phyloP scores from a whole-genome alignment of 30 jellyfish, hydroid and myxozoan species.

The Mastigias papua region DNA sequence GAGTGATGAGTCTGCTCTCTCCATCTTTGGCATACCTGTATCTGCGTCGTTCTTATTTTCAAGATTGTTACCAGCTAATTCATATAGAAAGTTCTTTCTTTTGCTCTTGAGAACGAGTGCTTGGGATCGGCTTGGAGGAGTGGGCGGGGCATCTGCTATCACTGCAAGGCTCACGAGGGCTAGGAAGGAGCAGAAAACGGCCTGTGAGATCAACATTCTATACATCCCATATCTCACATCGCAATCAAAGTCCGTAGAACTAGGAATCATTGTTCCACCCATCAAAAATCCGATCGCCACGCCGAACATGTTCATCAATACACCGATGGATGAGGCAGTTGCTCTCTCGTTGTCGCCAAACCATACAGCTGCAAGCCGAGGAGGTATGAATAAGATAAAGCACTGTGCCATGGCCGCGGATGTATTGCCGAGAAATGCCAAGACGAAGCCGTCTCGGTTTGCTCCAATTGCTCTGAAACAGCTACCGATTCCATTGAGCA shows the following conservation, averaged over 20 bases:
- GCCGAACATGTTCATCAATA: slow-evolving; percentile 92
- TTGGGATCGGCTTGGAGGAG: slow-evolving; percentile 95
- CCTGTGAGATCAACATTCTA: slow-evolving; percentile 71
- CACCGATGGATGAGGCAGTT: slow-evolving; percentile 95
- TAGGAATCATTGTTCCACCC: slow-evolving; percentile 96
- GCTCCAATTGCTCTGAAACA: slow-evolving; percentile 89
- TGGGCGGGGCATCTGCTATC: slow-evolving; percentile 76
- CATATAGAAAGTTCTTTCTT: not conserved
- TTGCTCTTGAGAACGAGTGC: slow-evolving; percentile 49
- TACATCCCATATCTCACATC: slow-evolving; percentile 79
- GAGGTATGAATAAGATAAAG: slow-evolving; percentile 87
- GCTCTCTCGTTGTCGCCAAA: slow-evolving; percentile 94
- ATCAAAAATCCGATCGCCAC: slow-evolving; percentile 92
- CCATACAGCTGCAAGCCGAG: slow-evolving; percentile 96
- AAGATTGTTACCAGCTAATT: not conserved
- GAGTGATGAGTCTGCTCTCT: too few species aligned
- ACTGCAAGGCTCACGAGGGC: slow-evolving; percentile 64
- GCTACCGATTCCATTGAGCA: slow-evolving; percentile 90
- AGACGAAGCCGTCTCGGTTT: slow-evolving; percentile 82
- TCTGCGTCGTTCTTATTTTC: not conserved
- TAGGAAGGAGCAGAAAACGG: slow-evolving; percentile 76
- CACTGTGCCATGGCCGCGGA: slow-evolving; percentile 95
- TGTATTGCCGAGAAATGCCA: slow-evolving; percentile 84
- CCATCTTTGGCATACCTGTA: too few species aligned
- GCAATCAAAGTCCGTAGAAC: slow-evolving; percentile 63